Evolutionary conservation across 2,888 invertebrate genomes (phyloP).

Genomic region (Eueremaeus valkanovi): DNA sequence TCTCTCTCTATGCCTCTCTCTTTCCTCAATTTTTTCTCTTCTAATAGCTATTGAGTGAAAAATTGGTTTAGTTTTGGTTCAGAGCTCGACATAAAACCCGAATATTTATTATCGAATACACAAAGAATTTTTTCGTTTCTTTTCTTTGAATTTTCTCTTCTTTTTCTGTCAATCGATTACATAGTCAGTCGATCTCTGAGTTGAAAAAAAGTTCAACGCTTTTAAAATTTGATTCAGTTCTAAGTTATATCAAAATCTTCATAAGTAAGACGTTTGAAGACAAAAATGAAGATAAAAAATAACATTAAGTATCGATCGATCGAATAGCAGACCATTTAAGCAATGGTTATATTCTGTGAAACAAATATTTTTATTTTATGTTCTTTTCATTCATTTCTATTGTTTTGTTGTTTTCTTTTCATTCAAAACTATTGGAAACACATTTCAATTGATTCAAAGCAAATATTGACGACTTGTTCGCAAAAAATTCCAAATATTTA

Average conservation of each 20-base stretch:
- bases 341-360: slow-evolving; percentile 11
- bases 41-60: slow-evolving; percentile 22
- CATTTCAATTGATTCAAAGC: not conserved
- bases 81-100: slow-evolving; percentile 21
- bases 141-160: not conserved
- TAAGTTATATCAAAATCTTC: not conserved
- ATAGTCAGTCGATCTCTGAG: not conserved
- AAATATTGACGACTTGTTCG: not conserved
- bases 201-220: slow-evolving; percentile 13
- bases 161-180: slow-evolving; percentile 20
- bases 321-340: not conserved
- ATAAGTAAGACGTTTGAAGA: slow-evolving; percentile 24
- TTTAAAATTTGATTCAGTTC: slow-evolving; percentile 18
- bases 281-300: not conserved
- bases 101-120: slow-evolving; percentile 17
- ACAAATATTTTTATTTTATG: not conserved
- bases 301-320: slow-evolving; percentile 16
- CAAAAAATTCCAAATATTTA: not conserved
- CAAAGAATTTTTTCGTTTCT: slow-evolving; percentile 12
- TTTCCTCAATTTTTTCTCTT: not conserved
- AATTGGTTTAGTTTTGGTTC: slow-evolving; percentile 36
- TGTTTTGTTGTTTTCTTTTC: not conserved
- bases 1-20: not conserved
- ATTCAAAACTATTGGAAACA: not conserved
- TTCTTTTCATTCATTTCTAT: too few species aligned